Evolutionary conservation across 2,113 vertebrate species (phyloP).

Genomic region (Spea bombifrons): DNA sequence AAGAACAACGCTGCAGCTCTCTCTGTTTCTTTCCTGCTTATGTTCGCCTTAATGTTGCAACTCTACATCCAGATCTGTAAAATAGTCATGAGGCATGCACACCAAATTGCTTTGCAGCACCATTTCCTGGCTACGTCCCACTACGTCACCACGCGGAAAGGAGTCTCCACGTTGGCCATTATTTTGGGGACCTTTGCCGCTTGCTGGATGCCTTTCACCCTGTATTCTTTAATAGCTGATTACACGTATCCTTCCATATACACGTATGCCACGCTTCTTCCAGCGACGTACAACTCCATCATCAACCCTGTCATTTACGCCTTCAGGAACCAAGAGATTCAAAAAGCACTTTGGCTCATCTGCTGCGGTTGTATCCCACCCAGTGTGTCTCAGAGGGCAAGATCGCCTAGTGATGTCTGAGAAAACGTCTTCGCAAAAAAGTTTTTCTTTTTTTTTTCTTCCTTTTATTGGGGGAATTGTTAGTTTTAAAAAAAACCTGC

Average conservation of each 20-base stretch:
- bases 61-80: conserved; percentile 98
- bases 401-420: conserved; percentile 96
- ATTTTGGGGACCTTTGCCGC: conserved; percentile 97
- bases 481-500: background rate
- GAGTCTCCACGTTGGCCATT: conserved; percentile 95
- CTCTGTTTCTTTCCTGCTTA: conserved; percentile 91
- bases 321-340: conserved; percentile 98
- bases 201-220: conserved; percentile 98
- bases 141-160: conserved; percentile 96
- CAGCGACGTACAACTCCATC: conserved; percentile 97
- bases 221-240: conserved; percentile 94
- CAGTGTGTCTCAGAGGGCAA: conserved; percentile 81
- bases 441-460: no score
- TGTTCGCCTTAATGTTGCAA: conserved; percentile 97
- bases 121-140: conserved; percentile 98
- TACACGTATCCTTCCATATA: conserved; percentile 96
- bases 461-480: no score
- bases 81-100: conserved; percentile 94
- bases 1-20: conserved; percentile 94
- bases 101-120: conserved; percentile 97
- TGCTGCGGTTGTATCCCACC: conserved; percentile 91
- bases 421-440: background rate
- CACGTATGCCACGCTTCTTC: conserved; percentile 95
- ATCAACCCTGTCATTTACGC: conserved; percentile 98
- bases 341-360: conserved; percentile 93